Base-by-base conservation (phyloP, 2,113 vertebrate genomes). In the Forbesichthys papilliferus region DNA sequence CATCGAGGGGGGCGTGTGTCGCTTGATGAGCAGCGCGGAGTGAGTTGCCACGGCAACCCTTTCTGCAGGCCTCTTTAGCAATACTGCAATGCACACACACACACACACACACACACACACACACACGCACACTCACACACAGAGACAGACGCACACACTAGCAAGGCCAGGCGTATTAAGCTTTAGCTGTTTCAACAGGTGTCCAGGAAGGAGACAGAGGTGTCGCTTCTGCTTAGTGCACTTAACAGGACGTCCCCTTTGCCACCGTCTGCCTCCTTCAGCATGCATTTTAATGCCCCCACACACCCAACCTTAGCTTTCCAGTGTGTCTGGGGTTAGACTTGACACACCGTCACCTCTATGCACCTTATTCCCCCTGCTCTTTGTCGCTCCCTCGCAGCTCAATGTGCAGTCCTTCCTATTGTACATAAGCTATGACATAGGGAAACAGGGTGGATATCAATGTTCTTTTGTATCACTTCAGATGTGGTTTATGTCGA, bases 1-100 rank as follows among this genome's bases (percentile, higher is more conserved):
- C n/a, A 99, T 99, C 46, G 98, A 99, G 93, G 98, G 98, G 81
- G 98, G 98, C 51, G 97, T 99, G 75, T 99, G 98, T 87, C 93
- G 97, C 34, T 91, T 99, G 85, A 94, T 92, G 79, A 96, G 87
- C 74, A 86, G 89, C 1, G 87, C 83, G 71, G 94, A 93, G 84
- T 95, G 88, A 96, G 76, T 2, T 27, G 27, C 73, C 61, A 1
- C 64, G n/a, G 58, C 61, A 62, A 34, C 64, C 66, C 64, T 72
- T 54, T 65, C 56, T 61, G 48, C 59, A 55, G 71, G 85, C 84
- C 81, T 82, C 85, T 81, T 84, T 78, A 78, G 80, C 87, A 87
- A 86, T 86, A 89, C 68, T 71, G 71, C 54, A 54, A 57, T 46
- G 49, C 69, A 78, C 20, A 71, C 63, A 58, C 56, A 58, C 33